Evolutionary conservation across 1,140 invertebrate genomes (phyloP).

Genomic region (Hormaphis cornu): DNA sequence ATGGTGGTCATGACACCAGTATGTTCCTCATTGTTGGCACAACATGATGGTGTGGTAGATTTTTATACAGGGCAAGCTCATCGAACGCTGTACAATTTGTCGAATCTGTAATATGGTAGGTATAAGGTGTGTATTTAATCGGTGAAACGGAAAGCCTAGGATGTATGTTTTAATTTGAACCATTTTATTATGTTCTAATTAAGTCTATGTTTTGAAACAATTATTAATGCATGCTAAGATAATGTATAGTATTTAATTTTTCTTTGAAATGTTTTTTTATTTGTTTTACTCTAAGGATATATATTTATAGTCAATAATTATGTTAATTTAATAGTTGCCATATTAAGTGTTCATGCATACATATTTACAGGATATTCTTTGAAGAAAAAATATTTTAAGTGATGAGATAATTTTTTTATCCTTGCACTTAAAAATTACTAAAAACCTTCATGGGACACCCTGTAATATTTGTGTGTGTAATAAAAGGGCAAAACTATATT

Average conservation of each 20-base stretch:
- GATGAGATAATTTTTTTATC: not conserved
- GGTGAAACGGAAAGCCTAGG: constrained; percentile 20
- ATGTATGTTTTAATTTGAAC: constrained; percentile 6
- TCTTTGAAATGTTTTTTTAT: constrained; percentile 8
- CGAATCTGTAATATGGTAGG: constrained; percentile 27
- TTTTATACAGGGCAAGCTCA: constrained; percentile 30
- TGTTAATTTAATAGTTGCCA: not conserved
- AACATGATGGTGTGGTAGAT: constrained; percentile 31
- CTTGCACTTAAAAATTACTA: not conserved
- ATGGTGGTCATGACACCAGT: constrained; percentile 20
- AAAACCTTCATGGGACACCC: not conserved
- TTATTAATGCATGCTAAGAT: constrained; percentile 21
- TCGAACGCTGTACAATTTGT: constrained; percentile 20
- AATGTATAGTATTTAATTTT: constrained; percentile 1
- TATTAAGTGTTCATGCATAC: not conserved
- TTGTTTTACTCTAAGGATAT: not conserved
- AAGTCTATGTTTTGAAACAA: not conserved
- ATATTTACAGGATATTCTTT: constrained; percentile 7
- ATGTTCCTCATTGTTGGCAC: constrained; percentile 29
- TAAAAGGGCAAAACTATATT: no score
- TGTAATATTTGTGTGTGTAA: not conserved
- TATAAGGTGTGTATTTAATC: constrained; percentile 32
- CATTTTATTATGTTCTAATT: not conserved
- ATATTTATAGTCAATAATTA: not conserved
- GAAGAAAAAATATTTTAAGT: not conserved